These are phyloP conservation scores for Neostethus bicornis DNA, from an alignment of 2,797 vertebrate genomes.

Conservation along the genomic window DNA sequence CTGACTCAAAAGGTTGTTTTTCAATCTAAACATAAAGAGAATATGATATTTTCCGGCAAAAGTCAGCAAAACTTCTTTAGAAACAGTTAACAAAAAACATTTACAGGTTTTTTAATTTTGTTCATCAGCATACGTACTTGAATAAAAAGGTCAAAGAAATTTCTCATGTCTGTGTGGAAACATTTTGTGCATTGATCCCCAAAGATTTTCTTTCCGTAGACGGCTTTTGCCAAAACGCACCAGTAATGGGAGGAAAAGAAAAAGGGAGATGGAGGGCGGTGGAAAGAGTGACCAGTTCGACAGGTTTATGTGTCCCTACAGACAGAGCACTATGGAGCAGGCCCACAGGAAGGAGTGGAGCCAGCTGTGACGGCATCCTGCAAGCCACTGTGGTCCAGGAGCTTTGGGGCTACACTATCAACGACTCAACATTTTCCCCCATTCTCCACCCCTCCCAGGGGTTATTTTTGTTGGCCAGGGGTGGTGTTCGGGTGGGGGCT, in stretches of 20 bases:
- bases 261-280: conserved; percentile 74
- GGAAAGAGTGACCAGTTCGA: conserved; percentile 83
- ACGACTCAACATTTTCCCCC: conserved; percentile 69
- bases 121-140: conserved; percentile 46
- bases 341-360: conserved; percentile 79
- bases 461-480: conserved; percentile 78
- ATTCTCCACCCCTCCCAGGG: conserved; percentile 70
- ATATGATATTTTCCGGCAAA: conserved; percentile 39
- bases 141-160: conserved; percentile 68
- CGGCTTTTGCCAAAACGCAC: conserved; percentile 76
- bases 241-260: conserved; percentile 78
- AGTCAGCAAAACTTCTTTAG: conserved; percentile 33
- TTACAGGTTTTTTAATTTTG: conserved; percentile 25
- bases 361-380: conserved; percentile 82
- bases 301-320: conserved; percentile 81
- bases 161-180: conserved; percentile 77
- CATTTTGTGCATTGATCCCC: conserved; percentile 79
- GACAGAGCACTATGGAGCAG: conserved; percentile 65
- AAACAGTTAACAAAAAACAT: conserved; percentile 47
- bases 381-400: conserved; percentile 72
- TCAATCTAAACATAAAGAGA: conserved; percentile 41
- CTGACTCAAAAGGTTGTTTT: neutral
- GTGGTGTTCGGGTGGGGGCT: conserved; percentile 72
- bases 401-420: conserved; percentile 73
- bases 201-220: conserved; percentile 70